Conservation (phyloP, 2,888 invertebrate species). For the Cataglyphis rosenhaueri region DNA sequence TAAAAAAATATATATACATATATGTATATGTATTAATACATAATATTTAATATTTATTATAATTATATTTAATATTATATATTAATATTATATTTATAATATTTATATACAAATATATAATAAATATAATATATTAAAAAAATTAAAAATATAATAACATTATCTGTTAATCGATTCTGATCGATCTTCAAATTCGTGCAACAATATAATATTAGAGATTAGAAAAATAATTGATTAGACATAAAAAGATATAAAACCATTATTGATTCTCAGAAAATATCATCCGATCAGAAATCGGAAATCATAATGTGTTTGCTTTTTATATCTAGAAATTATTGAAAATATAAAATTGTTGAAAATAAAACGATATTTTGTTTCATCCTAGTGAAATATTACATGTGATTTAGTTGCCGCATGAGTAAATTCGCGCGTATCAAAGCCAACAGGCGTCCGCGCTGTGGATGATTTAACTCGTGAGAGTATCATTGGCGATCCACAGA, state of each 20-base stretch:
- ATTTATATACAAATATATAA: too few species aligned
- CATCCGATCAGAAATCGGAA: background rate
- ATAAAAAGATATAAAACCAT: background rate
- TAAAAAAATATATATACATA: background rate
- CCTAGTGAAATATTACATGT: background rate
- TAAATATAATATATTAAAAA: too few species aligned
- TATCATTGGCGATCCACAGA: slow-evolving; percentile 21
- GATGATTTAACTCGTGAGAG: slow-evolving; percentile 18
- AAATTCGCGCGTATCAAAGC: background rate
- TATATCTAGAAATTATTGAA: background rate
- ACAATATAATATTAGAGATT: background rate
- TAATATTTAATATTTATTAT: too few species aligned
- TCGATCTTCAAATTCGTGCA: background rate
- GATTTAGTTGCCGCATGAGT: background rate
- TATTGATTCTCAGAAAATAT: background rate
- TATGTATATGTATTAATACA: too few species aligned
- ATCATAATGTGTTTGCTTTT: background rate
- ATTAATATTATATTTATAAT: too few species aligned
- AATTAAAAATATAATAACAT: background rate
- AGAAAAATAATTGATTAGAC: too few species aligned
- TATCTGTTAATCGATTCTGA: background rate
- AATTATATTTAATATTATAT: too few species aligned
- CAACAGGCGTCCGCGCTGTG: background rate
- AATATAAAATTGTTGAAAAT: background rate
- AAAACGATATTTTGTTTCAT: background rate